Evolutionary conservation across 2,113 vertebrate species (phyloP), one percentile per base, ranked within the genome.

Genomic region (Nesoenas mayeri): DNA sequence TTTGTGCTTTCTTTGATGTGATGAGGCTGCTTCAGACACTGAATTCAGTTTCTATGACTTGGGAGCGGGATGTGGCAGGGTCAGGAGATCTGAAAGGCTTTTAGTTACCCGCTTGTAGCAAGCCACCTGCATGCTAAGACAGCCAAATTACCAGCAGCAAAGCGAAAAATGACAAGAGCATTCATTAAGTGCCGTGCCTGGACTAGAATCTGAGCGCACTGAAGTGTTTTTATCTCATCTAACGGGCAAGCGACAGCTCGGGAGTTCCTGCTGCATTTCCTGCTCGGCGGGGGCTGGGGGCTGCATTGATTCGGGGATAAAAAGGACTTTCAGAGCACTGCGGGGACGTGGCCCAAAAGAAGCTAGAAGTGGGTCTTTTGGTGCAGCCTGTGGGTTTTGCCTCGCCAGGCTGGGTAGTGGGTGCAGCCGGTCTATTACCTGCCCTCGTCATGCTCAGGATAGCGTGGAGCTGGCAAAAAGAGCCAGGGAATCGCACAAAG

Each of bases 81-180:
- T 91, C 85, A 85, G 88, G 79, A 78, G 77, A 93, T 96, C 83
- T 96, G 95, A 97, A 96, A 94, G 88, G 93, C 93, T 95, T 91
- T 94, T 95, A 96, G 93, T 93, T 88, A 94, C 79, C 64, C 89
- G 48, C 94, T 95, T 94, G 82, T 77, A 95, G 79, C 38, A 56
- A 97, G 93, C 95, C 95, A 96, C 95, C 96, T 96, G 93, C 95
- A 64, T 16, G 79, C 5, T 5, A 94, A 85, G 95, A 95, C 94
- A 96, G 95, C 96, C 95, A 96, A 97, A 97, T 97, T 95, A 96
- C 90, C 75, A 96, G 87, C 74, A 94, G 85, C 91, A 89, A 95
- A 95, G 95, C 75, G 80, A 96, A 94, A 97, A 97, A 94, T 92
- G 95, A 97, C 96, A 97, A 95, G 91, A 94, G 91, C 81, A 96